Base-by-base conservation (phyloP, 1,140 invertebrate species). In the Drosophila bocqueti region DNA sequence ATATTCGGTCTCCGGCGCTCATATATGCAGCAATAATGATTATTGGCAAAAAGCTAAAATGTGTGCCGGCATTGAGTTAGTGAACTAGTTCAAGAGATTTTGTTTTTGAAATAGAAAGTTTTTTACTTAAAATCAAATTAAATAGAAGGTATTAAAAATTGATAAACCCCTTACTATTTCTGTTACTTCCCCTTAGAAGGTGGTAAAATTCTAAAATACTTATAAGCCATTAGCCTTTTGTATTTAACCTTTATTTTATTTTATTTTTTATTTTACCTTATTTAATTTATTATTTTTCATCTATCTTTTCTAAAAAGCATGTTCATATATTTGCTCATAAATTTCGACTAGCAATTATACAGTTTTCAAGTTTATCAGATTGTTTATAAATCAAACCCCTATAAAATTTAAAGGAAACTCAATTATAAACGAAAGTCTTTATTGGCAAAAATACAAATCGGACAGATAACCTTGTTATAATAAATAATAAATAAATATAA, bases 401-500 rank as follows among this genome's bases (percentile, higher is more conserved):
- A 65, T 68, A n/a, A 18, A 9, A 42, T 24, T 24, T 24, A 24
- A 9, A 64, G 24, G 47, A n/a, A 40, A 49, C 45, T 50, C 15
- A 21, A 29, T 16, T 43, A 13, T 43, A 38, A 21, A 65, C 31
- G 1, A 31, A 26, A 16, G 15, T 31, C 46, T 71, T 45, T 71
- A 46, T 68, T n/a, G 40, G 13, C 63, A 47, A 67, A 57, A 24
- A 55, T 40, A 68, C 40, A 55, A 71, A 68, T 68, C 34, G 24
- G 2, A 38, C 10, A 55, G 34, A 34, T 68, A 71, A 68, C 67
- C 63, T 54, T 71, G 67, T 47, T 57, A 24, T 52, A 72, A 52
- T 72, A 29, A 29, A 29, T 29, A 29, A 29, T 29, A 29, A 29
- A 29, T 29, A 29, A 29, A 29, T 29, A 29, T 29, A 29, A 29